Percentiles rank a stretch among this genome's conserved stretches.
Conservation (phyloP, 1,140 invertebrate species). For the Oreohelix idahoensis region DNA sequence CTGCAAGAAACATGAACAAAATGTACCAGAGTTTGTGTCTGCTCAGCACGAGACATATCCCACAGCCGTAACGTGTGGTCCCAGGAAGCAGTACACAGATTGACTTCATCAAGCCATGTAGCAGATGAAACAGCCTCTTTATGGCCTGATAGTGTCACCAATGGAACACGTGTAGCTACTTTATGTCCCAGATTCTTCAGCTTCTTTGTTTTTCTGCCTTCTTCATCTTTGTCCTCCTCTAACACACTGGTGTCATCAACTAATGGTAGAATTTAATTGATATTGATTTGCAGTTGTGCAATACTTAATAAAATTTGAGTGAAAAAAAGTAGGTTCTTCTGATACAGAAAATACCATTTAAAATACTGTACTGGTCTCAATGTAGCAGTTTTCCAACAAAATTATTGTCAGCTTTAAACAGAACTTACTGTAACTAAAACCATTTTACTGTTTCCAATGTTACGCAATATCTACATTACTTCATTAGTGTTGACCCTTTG, state of each 20-base stretch:
- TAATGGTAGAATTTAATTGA: neutral
- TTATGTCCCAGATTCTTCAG: slow-evolving; percentile 25
- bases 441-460: too few species aligned
- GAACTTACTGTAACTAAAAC: too few species aligned
- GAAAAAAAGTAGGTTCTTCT: too few species aligned
- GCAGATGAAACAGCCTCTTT: slow-evolving; percentile 89
- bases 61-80: slow-evolving; percentile 96
- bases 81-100: slow-evolving; percentile 88
- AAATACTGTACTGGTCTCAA: too few species aligned
- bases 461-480: too few species aligned
- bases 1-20: neutral
- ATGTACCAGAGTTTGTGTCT: slow-evolving; percentile 61
- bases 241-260: neutral
- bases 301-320: too few species aligned
- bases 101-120: slow-evolving; percentile 84
- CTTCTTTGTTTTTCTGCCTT: slow-evolving; percentile 25
- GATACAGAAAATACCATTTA: too few species aligned
- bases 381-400: too few species aligned
- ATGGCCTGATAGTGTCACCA: slow-evolving; percentile 92
- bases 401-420: too few species aligned
- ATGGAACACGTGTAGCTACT: slow-evolving; percentile 79
- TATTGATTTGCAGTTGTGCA: neutral
- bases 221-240: slow-evolving; percentile 18
- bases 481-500: too few species aligned
- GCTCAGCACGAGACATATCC: slow-evolving; percentile 85